These are phyloP conservation scores for Tyria jacobaeae DNA, from an alignment of 2,888 invertebrate species.

Conservation along the genomic window DNA sequence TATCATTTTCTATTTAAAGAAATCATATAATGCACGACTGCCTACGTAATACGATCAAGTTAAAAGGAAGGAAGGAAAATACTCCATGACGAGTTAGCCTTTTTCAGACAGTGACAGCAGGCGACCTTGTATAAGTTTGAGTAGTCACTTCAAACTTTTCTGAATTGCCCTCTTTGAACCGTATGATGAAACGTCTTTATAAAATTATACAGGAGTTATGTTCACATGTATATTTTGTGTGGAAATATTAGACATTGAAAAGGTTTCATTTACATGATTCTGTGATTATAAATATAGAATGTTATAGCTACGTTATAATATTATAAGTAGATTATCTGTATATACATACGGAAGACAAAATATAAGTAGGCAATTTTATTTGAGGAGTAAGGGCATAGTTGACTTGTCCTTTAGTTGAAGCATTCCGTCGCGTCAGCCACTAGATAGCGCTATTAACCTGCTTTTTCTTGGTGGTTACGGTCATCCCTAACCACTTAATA, in stretches of 20 bases:
- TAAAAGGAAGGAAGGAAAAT: constrained; percentile 7
- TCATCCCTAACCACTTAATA: too few relatives aligned
- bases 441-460: too few relatives aligned
- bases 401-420: too few relatives aligned
- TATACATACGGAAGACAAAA: too few relatives aligned
- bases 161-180: constrained; percentile 11
- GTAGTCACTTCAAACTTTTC: constrained; percentile 15
- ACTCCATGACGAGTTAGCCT: constrained; percentile 11
- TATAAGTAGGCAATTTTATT: too few relatives aligned
- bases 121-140: constrained; percentile 14
- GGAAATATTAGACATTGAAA: not conserved
- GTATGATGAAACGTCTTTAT: constrained; percentile 4
- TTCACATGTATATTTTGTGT: not conserved
- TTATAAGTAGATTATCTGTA: too few relatives aligned
- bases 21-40: constrained; percentile 9
- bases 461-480: too few relatives aligned
- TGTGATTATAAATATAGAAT: not conserved
- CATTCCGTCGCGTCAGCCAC: too few relatives aligned
- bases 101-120: constrained; percentile 12
- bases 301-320: too few relatives aligned
- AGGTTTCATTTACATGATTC: not conserved
- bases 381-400: too few relatives aligned
- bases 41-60: not conserved
- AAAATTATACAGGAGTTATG: constrained; percentile 8
- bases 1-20: constrained; percentile 10